These are phyloP conservation scores for Tragelaphus imberbis DNA, from an alignment of 2,113 vertebrate species.

Conservation along the genomic window DNA sequence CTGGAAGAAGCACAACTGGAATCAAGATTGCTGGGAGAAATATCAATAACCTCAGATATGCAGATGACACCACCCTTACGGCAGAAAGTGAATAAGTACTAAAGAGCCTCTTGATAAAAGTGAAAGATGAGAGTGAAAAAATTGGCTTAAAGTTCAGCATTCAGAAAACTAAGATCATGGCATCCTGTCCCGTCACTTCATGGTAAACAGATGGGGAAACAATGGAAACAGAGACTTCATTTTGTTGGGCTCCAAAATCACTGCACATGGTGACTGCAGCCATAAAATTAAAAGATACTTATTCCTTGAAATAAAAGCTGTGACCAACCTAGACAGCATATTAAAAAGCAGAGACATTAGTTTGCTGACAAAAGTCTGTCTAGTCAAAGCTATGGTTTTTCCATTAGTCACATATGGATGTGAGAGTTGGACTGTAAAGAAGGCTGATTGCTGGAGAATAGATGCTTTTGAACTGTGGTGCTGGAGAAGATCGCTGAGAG, in stretches of 20 bases:
- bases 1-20: neutral
- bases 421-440: neutral
- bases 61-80: neutral
- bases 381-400: neutral
- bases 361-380: neutral
- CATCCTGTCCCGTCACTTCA: accelerated
- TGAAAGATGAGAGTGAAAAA: neutral
- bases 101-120: neutral
- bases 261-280: neutral
- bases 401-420: neutral
- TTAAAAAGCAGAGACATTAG: neutral
- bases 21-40: neutral
- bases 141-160: neutral
- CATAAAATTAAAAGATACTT: neutral
- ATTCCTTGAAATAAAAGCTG: neutral
- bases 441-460: neutral
- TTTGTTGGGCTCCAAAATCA: neutral
- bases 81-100: neutral
- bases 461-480: neutral
- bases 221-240: neutral
- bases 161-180: neutral
- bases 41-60: neutral
- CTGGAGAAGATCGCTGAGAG: neutral
- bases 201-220: neutral
- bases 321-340: neutral